Base-by-base conservation (phyloP, 2,888 invertebrate species). In the Coelinius sp. region DNA sequence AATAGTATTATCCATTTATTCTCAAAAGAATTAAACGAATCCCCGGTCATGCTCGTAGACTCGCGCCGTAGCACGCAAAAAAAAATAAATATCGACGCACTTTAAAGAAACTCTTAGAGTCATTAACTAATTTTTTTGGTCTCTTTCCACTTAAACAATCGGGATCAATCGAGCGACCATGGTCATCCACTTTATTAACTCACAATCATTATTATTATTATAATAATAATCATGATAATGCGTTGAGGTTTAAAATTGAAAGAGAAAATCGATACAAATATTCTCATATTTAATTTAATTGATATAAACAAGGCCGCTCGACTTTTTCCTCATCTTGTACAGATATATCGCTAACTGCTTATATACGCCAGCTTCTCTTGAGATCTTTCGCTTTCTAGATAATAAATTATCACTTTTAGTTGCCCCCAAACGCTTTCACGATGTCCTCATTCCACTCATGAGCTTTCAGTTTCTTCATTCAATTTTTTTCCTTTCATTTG, bases 11-110 rank as follows among this genome's bases (percentile, higher is more conserved):
- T 41, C 14, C 14, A 41, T n/a, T 31, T 31, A 31, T 31, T 31
- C 46, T 75, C 68, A 59, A 73, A 74, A 68, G 74, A 75, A 53
- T 41, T 68, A 14, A 75, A 73, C 66, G 67, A 65, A 77, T 68
- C 63, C 72, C 78, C 78, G 80, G 79, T 78, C 14, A 79, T 78
- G 77, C 77, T 83, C 83, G 85, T 86, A 87, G 87, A 85, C 85
- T 87, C 87, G 85, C 86, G 86, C 85, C 86, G 86, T 86, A 87
- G 86, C 86, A 86, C 86, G 86, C 85, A 84, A 82, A 79, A 71
- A 24, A 44, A 46, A n/a, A n/a, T n/a, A n/a, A n/a, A n/a, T n/a
- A 46, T 78, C 83, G 81, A 84, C 81, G 80, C 75, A 84, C 85
- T 66, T 24, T 71, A 24, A 63, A 41, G 8, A 56, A 56, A 56